Conservation (phyloP, 1,140 invertebrate genomes). For the Diachasma alloeum region DNA sequence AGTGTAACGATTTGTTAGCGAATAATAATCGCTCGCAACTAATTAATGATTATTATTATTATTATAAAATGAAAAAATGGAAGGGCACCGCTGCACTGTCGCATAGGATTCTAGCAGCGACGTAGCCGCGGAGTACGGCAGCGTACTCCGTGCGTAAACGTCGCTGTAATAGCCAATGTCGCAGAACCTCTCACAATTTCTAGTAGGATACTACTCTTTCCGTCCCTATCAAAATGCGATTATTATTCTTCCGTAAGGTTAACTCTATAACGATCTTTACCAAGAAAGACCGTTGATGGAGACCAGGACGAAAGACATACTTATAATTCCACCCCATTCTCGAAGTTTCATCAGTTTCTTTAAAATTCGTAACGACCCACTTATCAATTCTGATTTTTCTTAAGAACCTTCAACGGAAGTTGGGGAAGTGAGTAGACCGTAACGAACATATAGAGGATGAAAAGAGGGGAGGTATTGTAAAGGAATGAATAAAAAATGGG, state of each 20-base stretch:
- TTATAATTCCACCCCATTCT: not conserved
- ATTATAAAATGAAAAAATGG: too few relatives aligned
- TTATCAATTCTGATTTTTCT: slow-evolving; percentile 50
- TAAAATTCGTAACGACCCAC: slow-evolving; percentile 42
- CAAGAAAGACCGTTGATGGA: not conserved
- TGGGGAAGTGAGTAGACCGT: slow-evolving; percentile 15
- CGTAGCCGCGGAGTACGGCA: too few relatives aligned
- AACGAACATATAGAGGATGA: slow-evolving; percentile 18
- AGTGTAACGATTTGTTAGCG: too few relatives aligned
- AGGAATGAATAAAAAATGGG: not conserved
- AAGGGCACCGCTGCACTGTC: too few relatives aligned
- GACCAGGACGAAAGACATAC: not conserved
- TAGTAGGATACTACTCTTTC: too few relatives aligned
- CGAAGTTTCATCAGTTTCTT: slow-evolving; percentile 23
- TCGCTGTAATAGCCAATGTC: too few relatives aligned
- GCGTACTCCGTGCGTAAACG: too few relatives aligned
- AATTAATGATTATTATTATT: too few relatives aligned
- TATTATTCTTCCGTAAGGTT: not conserved
- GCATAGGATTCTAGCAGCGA: too few relatives aligned
- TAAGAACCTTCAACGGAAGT: slow-evolving; percentile 28
- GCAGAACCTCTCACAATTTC: too few relatives aligned
- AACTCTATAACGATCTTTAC: not conserved
- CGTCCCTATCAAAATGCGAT: too few relatives aligned
- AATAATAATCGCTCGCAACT: too few relatives aligned
- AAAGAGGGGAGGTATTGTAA: not conserved